Conservation (phyloP, 2,113 vertebrate genomes). For the Takifugu flavidus region DNA sequence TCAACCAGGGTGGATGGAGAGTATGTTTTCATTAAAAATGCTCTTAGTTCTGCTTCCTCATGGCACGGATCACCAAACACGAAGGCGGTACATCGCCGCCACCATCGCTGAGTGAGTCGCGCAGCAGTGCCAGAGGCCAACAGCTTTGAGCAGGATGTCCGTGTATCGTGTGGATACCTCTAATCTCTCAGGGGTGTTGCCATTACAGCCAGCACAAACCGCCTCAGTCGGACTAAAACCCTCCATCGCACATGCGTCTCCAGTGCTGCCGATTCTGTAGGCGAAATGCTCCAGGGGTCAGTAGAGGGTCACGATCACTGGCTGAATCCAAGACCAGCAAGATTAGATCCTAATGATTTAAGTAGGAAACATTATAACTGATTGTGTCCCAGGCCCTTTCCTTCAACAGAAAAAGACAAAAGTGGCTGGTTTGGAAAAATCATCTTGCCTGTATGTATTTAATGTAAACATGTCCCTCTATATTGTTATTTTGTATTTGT, state of each 20-base stretch:
- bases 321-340: conserved; percentile 55
- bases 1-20: conserved; percentile 39
- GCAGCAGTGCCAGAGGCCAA: conserved; percentile 60
- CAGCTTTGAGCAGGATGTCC: conserved; percentile 37
- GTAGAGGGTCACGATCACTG: conserved; percentile 30
- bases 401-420: conserved; percentile 29
- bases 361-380: conserved; percentile 46
- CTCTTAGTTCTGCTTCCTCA: conserved; percentile 59
- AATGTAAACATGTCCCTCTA: conserved; percentile 68
- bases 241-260: conserved; percentile 63
- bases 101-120: conserved; percentile 44
- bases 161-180: conserved; percentile 62
- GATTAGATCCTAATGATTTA: conserved; percentile 44
- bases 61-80: conserved; percentile 54
- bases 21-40: conserved; percentile 46
- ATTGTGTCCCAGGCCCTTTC: conserved; percentile 54
- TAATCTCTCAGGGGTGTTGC: conserved; percentile 71
- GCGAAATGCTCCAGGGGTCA: conserved; percentile 36
- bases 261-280: conserved; percentile 64
- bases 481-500: conserved; percentile 79
- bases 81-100: conserved; percentile 45
- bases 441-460: conserved; percentile 71
- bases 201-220: conserved; percentile 73
- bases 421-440: conserved; percentile 59
- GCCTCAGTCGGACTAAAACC: conserved; percentile 46